These are phyloP conservation scores for Erebia ligea DNA, from an alignment of 2,888 invertebrate genomes.

Conservation along the genomic window DNA sequence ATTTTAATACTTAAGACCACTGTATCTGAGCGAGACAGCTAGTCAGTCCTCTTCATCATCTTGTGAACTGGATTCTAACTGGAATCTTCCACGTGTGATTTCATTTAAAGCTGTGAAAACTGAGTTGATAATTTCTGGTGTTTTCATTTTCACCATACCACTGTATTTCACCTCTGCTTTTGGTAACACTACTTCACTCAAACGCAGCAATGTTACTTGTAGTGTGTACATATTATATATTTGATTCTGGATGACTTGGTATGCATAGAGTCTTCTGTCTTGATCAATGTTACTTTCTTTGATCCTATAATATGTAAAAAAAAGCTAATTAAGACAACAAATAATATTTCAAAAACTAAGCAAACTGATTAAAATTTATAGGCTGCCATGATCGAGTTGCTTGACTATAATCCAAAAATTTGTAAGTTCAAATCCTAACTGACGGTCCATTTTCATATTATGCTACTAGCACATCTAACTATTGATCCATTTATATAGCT, in stretches of 20 bases:
- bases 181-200: constrained; percentile 63
- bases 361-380: too few relatives aligned
- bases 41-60: not conserved
- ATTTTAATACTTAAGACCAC: not conserved
- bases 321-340: not conserved
- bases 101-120: constrained; percentile 70
- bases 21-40: not conserved
- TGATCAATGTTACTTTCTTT: constrained; percentile 53
- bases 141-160: constrained; percentile 71
- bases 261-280: constrained; percentile 56
- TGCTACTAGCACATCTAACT: not conserved
- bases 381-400: not conserved
- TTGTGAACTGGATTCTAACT: not conserved
- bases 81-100: constrained; percentile 42
- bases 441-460: not conserved
- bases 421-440: not conserved
- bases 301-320: constrained; percentile 53
- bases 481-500: too few relatives aligned
- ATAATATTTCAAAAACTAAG: too few relatives aligned
- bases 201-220: constrained; percentile 64
- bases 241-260: constrained; percentile 68
- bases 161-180: constrained; percentile 67
- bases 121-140: constrained; percentile 67
- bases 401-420: not conserved
- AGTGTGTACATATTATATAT: constrained; percentile 60